Evolutionary conservation across 2,888 invertebrate genomes (phyloP).

Genomic region (Eremobia ochroleuca): DNA sequence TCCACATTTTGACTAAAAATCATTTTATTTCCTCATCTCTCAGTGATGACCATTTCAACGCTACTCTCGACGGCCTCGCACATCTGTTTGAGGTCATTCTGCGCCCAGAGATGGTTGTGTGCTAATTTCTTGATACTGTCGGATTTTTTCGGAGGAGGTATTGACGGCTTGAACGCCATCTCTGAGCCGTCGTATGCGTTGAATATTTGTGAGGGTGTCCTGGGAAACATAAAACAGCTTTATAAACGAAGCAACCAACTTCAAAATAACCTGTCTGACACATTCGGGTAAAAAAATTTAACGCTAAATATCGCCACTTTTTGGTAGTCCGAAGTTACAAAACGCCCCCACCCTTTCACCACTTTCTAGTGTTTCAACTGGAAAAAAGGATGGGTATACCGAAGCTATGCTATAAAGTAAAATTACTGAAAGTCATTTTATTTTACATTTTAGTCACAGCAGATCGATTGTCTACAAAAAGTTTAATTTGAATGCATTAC

Average conservation of each 20-base stretch:
- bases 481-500: no score
- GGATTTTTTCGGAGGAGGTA: constrained; percentile 91
- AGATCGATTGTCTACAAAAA: no score
- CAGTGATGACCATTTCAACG: constrained; percentile 69
- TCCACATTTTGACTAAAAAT: not conserved
- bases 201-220: constrained; percentile 92
- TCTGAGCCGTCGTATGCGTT: constrained; percentile 92
- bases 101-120: constrained; percentile 82
- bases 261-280: not conserved
- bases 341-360: no score
- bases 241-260: not conserved
- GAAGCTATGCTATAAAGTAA: no score
- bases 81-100: constrained; percentile 82
- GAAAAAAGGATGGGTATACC: no score
- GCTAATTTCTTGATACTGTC: constrained; percentile 71
- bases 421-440: no score
- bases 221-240: constrained; percentile 72
- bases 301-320: not conserved
- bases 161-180: constrained; percentile 94
- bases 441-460: no score
- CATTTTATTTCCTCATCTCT: constrained; percentile 56
- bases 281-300: not conserved
- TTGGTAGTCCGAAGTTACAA: no score
- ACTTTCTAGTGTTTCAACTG: no score
- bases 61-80: constrained; percentile 81